Evolutionary conservation across 2,113 vertebrate genomes (phyloP).

Genomic region (Saccopteryx leptura): DNA sequence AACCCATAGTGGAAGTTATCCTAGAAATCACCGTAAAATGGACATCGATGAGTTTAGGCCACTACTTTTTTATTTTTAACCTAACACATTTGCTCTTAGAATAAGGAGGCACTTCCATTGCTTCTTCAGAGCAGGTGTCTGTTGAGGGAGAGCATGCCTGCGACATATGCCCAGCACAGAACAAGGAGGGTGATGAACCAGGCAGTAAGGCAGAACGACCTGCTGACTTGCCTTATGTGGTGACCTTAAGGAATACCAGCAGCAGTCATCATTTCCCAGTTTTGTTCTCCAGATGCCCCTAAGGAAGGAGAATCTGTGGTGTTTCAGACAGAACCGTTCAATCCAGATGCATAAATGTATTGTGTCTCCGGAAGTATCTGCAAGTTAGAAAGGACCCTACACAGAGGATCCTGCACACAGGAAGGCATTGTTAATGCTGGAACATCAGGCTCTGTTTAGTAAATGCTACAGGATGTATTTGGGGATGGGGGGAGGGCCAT

Average conservation of each 20-base stretch:
- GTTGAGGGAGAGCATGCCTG: rapidly evolving
- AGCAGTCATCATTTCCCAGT: not conserved
- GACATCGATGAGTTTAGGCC: not conserved
- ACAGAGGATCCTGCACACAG: not conserved
- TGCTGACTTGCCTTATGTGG: not conserved
- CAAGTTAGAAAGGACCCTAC: not conserved
- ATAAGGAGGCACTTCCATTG: not conserved
- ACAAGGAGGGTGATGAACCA: not conserved
- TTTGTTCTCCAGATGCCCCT: not conserved
- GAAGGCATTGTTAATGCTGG: not conserved
- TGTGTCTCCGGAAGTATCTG: not conserved
- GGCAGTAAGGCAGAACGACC: too few relatives aligned
- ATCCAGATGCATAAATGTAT: not conserved
- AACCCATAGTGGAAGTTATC: not conserved
- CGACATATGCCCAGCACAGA: rapidly evolving
- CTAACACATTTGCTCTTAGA: not conserved
- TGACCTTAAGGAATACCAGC: not conserved
- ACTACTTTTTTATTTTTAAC: not conserved
- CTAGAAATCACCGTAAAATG: not conserved
- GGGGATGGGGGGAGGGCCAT: rapidly evolving
- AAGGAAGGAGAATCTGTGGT: not conserved
- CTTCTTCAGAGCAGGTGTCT: not conserved
- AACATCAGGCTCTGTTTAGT: not conserved
- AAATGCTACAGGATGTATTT: not conserved
- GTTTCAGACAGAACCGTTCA: not conserved